Evolutionary conservation across 37 sponge, comb jelly and placozoan genomes (phyloP), one percentile per base, ranked within the genome.

Genomic region (Hexactinellida sp.): DNA sequence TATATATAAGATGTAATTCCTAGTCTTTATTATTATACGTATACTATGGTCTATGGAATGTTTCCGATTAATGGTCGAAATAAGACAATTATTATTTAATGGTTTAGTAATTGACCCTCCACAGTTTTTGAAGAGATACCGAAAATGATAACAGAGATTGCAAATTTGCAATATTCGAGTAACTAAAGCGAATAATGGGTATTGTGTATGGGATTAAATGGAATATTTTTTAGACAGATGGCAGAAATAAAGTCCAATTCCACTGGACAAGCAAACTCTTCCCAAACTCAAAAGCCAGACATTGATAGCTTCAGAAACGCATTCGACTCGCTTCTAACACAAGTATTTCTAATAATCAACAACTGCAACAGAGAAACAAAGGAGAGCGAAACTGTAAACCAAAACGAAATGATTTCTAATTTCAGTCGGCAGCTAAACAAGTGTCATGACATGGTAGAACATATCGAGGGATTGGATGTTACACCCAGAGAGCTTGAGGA

Each of bases 351-450:
- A 1, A 63, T 63, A 63, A 63, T 63, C 34, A 63, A 63, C 34
- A 63, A 63, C 76, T 63, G 76, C 76, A 63, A n/a, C 13, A 63
- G 13, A n/a, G 76, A 63, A 28, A 63, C 76, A n/a, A 63, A 63
- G 34, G 76, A 63, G 30, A 63, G 30, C 13, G 76, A 63, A 23
- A 63, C 76, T n/a, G 30, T 7, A 3, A 63, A 63, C 34, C 76
- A 63, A n/a, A 63, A 63, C 76, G 76, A 63, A 63, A 3, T 63
- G 28, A 63, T 63, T 63, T 63, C 76, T 3, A 63, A 63, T n/a
- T 63, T 63, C 76, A 63, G 76, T 63, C 76, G 76, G 19, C 76
- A 63, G 34, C 25, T 63, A 23, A 63, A n/a, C 30, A 63, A 10
- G 3, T 63, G 76, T 63, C 76, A 63, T 28, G 76, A 63, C 76